phyloP scores from a whole-genome alignment of 1,140 invertebrate species.

The Heliconius eleuchia region DNA sequence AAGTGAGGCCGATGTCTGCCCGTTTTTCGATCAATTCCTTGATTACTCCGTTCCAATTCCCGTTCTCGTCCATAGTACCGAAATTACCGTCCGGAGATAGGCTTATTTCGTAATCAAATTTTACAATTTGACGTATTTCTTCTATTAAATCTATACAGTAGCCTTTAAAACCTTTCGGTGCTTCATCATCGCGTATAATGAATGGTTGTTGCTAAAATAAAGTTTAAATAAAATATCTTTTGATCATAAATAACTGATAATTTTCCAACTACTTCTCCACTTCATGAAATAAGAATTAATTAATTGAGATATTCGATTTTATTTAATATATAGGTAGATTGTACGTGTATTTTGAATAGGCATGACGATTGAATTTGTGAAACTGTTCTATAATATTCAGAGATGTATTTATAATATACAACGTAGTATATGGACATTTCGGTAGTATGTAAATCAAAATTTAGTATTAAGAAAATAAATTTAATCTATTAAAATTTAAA shows the following conservation, averaged over 20 bases:
- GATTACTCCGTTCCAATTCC: constrained; percentile 96
- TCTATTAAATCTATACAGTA: constrained; percentile 97
- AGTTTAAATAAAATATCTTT: neutral
- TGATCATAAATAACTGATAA: neutral
- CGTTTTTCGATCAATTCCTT: constrained; percentile 94
- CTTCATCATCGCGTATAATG: constrained; percentile 87
- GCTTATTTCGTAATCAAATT: constrained; percentile 95
- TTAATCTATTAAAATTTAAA: no score
- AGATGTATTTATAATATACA: no score
- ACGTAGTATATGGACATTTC: no score
- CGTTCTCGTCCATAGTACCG: constrained; percentile 92
- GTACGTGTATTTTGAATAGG: no score
- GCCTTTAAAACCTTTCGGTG: constrained; percentile 88
- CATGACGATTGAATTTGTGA: no score
- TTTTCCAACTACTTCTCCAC: neutral
- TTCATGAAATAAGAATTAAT: neutral
- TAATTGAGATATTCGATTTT: no score
- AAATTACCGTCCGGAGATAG: constrained; percentile 90
- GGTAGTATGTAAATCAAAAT: no score
- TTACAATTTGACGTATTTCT: constrained; percentile 89
- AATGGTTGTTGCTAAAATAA: constrained; percentile 90
- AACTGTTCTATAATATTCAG: no score
- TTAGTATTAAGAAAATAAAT: no score
- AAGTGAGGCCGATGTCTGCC: constrained; percentile 94
- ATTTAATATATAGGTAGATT: no score